These are phyloP conservation scores for Volucella zonaria DNA, from an alignment of 2,888 invertebrate genomes.

Conservation along the genomic window DNA sequence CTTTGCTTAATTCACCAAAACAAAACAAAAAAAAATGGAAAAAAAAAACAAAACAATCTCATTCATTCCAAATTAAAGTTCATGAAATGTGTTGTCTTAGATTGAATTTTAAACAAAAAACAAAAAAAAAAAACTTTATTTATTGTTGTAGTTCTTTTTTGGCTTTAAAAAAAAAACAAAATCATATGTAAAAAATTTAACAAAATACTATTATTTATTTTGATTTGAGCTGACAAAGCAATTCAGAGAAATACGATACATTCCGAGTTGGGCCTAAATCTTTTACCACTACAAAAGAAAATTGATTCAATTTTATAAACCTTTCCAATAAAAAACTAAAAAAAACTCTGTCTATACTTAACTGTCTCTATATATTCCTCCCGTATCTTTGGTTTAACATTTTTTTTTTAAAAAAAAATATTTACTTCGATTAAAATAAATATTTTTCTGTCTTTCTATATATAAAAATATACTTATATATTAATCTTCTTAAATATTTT, in stretches of 20 bases:
- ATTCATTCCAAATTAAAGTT: slow-evolving; percentile 43
- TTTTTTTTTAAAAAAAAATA: slow-evolving; percentile 12
- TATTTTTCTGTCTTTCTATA: slow-evolving; percentile 47
- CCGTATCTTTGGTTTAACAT: slow-evolving; percentile 36
- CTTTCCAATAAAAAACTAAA: slow-evolving; percentile 2
- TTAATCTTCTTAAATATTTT: slow-evolving; percentile 21
- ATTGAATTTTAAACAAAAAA: not conserved
- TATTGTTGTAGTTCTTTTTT: slow-evolving; percentile 32
- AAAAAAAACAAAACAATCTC: slow-evolving; percentile 45
- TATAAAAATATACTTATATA: slow-evolving; percentile 48
- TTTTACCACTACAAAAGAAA: slow-evolving; percentile 23
- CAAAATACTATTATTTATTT: slow-evolving; percentile 6
- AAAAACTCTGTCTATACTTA: slow-evolving; percentile 20
- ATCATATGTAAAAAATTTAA: not conserved
- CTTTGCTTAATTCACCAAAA: slow-evolving; percentile 65
- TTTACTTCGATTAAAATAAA: slow-evolving; percentile 11
- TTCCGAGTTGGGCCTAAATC: slow-evolving; percentile 72
- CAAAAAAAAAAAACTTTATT: slow-evolving; percentile 8
- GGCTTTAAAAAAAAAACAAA: slow-evolving; percentile 16
- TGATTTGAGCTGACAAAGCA: slow-evolving; percentile 56
- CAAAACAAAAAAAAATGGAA: slow-evolving; percentile 57
- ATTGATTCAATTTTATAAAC: too few relatives aligned
- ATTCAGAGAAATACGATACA: slow-evolving; percentile 36
- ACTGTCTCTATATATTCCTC: slow-evolving; percentile 40
- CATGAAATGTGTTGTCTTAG: slow-evolving; percentile 40